Evolutionary conservation across 2,888 invertebrate genomes (phyloP), one percentile per base, ranked within the genome.

Genomic region (Petrolisthes cinctipes): DNA sequence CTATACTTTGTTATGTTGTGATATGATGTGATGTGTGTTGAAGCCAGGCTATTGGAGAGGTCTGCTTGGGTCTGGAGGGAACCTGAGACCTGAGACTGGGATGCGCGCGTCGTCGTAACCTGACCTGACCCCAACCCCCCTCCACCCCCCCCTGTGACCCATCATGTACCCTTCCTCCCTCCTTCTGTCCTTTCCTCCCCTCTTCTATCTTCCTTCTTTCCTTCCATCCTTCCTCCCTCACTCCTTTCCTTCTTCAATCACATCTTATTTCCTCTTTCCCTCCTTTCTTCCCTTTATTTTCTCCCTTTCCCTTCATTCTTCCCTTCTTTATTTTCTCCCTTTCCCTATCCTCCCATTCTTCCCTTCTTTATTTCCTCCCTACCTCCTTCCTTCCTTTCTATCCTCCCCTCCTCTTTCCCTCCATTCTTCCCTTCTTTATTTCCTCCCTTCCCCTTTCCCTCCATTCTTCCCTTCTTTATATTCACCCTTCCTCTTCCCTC

Each of bases 81-180:
- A 61, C 9, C 61, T 61, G 61, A 11, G 9, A 61, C 61, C 61
- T 61, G 61, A 61, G 11, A 9, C 71, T n/a, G 14, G 20, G n/a
- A n/a, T 6, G 71, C 14, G 11, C 2, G n/a, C 6, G n/a, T 14
- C 71, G 11, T n/a, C 71, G 71, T 71, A 71, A 71, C 71, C 20
- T n/a, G 71, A 71, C 71, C 71, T 71, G 11, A 11, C 76, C 76
- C 37, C 4, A 7, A 51, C 76, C n/a, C 37, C 76, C 51, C 81
- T 37, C 66, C 66, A 20, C 57, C 54, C 57, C 57, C 57, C 80
- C 57, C 57, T 80, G 20, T 56, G 56, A 57, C 79, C 23, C 80
- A 54, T 80, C 57, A 57, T 57, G 54, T 56, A 57, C 80, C 80
- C 14, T 80, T 80, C 57, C 56, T 80, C 79, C 23, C n/a, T 79